Evolutionary conservation across 2,888 invertebrate species (phyloP).

Genomic region (Xanthia icteritia): DNA sequence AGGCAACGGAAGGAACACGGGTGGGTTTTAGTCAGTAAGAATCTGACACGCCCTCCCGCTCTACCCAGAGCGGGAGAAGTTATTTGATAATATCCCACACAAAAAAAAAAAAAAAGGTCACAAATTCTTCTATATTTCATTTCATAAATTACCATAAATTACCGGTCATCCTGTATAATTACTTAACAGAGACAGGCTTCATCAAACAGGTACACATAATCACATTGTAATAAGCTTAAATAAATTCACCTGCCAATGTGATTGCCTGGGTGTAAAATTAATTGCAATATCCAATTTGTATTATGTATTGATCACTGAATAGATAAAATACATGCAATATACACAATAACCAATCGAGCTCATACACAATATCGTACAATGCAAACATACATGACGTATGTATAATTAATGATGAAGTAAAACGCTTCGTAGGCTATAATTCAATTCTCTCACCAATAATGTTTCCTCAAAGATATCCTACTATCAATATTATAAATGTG

Average conservation of each 20-base stretch:
- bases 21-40: too few species aligned
- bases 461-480: neutral
- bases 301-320: neutral
- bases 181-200: too few species aligned
- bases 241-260: neutral
- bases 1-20: too few species aligned
- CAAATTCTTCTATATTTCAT: too few species aligned
- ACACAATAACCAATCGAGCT: neutral
- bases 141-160: too few species aligned
- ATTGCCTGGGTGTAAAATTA: neutral
- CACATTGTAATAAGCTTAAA: neutral
- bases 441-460: neutral
- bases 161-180: too few species aligned
- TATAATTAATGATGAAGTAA: neutral
- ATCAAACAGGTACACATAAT: neutral
- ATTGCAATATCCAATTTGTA: neutral
- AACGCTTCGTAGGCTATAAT: neutral
- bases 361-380: neutral
- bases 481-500: too few species aligned
- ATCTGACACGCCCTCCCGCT: too few species aligned
- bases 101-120: too few species aligned
- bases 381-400: neutral
- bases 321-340: neutral
- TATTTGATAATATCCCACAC: too few species aligned
- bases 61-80: too few species aligned